phyloP scores from a whole-genome alignment of 2,888 invertebrate species.

The Agrochola litura region DNA sequence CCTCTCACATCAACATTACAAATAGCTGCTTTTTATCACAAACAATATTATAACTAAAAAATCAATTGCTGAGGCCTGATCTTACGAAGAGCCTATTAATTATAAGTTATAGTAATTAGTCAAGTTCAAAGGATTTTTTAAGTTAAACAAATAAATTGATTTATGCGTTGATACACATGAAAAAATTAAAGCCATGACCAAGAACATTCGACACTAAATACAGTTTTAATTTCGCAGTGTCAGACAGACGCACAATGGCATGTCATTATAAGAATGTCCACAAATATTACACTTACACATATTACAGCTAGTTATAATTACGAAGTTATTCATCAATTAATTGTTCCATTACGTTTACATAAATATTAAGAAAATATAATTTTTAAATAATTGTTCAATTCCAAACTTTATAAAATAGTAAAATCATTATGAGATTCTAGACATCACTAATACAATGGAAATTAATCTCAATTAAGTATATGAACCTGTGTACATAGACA shows the following conservation, averaged over 20 bases:
- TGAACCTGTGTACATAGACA: slow-evolving; percentile 56
- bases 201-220: slow-evolving; percentile 67
- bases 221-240: slow-evolving; percentile 34
- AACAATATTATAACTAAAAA: slow-evolving; percentile 47
- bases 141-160: slow-evolving; percentile 17
- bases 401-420: slow-evolving; percentile 76
- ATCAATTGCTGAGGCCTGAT: slow-evolving; percentile 15
- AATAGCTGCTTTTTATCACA: slow-evolving; percentile 65
- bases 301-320: slow-evolving; percentile 68
- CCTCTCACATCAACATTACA: slow-evolving; percentile 50
- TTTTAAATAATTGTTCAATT: slow-evolving; percentile 85
- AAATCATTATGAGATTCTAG: slow-evolving; percentile 69
- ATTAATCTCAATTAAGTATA: slow-evolving; percentile 58
- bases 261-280: slow-evolving; percentile 46
- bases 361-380: slow-evolving; percentile 87
- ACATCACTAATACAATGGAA: slow-evolving; percentile 59
- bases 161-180: slow-evolving; percentile 44
- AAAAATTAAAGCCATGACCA: slow-evolving; percentile 81
- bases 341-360: slow-evolving; percentile 74
- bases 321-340: slow-evolving; percentile 71
- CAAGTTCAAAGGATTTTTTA: background rate
- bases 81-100: slow-evolving; percentile 10
- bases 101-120: slow-evolving; percentile 11
- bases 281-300: slow-evolving; percentile 63
- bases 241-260: slow-evolving; percentile 33